A percentile compares a stretch with the other conserved stretches of the same genome.
phyloP scores from a whole-genome alignment of 2,888 invertebrate genomes.

The Caenorhabditis zanzibari region DNA sequence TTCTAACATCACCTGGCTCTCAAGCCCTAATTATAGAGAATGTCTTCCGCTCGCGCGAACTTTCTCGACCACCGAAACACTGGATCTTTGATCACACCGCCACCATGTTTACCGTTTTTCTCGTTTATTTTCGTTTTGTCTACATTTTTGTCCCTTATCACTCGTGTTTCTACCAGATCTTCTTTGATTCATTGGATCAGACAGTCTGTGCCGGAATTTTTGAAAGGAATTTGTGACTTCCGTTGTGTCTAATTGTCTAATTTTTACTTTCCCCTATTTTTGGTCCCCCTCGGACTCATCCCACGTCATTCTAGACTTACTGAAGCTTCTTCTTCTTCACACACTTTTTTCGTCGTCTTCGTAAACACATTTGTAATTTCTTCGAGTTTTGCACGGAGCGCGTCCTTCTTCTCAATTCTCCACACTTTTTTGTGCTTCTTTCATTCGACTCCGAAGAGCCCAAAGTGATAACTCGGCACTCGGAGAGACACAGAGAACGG shows the following conservation, averaged over 20 bases:
- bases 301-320: slow-evolving; percentile 29
- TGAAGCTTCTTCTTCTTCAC: slow-evolving; percentile 7
- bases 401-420: slow-evolving; percentile 5
- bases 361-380: slow-evolving; percentile 43
- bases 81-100: slow-evolving; percentile 23
- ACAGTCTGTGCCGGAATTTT: not conserved
- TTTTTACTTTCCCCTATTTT: not conserved
- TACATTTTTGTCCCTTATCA: too few relatives aligned
- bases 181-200: not conserved
- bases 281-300: slow-evolving; percentile 6
- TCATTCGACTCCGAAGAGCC: not conserved
- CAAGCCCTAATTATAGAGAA: too few relatives aligned
- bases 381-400: slow-evolving; percentile 52
- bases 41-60: too few relatives aligned
- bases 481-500: slow-evolving; percentile 35
- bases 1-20: slow-evolving; percentile 1
- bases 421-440: slow-evolving; percentile 13
- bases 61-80: slow-evolving; percentile 13
- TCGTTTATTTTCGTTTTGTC: not conserved
- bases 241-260: too few relatives aligned
- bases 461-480: slow-evolving; percentile 15
- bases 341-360: slow-evolving; percentile 12
- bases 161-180: slow-evolving; percentile 2
- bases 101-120: slow-evolving; percentile 23
- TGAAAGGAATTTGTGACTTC: too few relatives aligned